Evolutionary conservation across 2,113 vertebrate genomes (phyloP).

Genomic region (Xiphophorus couchianus): DNA sequence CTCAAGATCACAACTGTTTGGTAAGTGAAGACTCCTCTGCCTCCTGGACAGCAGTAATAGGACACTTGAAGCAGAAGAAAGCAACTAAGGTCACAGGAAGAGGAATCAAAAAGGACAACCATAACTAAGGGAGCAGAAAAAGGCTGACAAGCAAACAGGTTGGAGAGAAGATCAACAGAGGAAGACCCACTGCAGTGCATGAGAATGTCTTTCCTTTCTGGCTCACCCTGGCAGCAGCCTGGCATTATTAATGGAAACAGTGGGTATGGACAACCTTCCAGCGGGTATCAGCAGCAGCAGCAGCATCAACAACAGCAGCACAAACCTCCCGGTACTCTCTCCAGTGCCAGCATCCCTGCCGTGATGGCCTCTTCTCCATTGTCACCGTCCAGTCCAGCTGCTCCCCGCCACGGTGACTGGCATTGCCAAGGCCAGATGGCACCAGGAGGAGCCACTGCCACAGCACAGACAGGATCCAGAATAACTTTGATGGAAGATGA

Average conservation of each 20-base stretch:
- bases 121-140: conserved; percentile 25
- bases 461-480: conserved; percentile 67
- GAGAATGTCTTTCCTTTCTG: conserved; percentile 82
- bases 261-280: conserved; percentile 61
- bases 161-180: conserved; percentile 28
- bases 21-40: conserved; percentile 50
- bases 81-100: conserved; percentile 68
- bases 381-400: conserved; percentile 37
- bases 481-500: conserved; percentile 79
- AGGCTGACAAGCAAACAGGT: conserved; percentile 15
- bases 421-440: conserved; percentile 67
- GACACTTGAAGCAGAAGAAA: conserved; percentile 33
- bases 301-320: conserved; percentile 62
- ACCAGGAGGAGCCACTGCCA: conserved; percentile 64
- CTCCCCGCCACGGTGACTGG: conserved; percentile 48
- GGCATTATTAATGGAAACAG: conserved; percentile 54
- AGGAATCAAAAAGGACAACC: conserved; percentile 28
- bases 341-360: conserved; percentile 47
- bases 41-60: conserved; percentile 44
- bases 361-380: conserved; percentile 49
- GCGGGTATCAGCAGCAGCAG: conserved; percentile 61
- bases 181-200: conserved; percentile 24
- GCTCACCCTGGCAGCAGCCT: conserved; percentile 68
- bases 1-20: conserved; percentile 48
- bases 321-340: conserved; percentile 29